Percentiles rank a stretch among this genome's conserved stretches.
Evolutionary conservation across 2,113 vertebrate genomes (phyloP).

Genomic region (Cisticola juncidis): DNA sequence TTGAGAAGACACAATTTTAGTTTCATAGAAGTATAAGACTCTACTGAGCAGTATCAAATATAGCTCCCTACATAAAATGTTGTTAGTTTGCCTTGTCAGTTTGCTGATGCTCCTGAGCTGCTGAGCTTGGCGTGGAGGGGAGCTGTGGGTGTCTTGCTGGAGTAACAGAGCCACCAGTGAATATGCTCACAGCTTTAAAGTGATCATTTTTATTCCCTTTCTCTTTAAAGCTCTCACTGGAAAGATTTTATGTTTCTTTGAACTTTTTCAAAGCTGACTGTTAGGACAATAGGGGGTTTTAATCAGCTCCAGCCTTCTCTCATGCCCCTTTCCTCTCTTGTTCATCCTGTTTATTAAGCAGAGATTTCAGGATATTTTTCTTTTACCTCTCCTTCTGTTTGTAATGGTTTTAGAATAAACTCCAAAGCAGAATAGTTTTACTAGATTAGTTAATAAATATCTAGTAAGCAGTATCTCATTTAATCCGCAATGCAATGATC

Average conservation of each 20-base stretch:
- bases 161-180: background rate
- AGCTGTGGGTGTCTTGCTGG: slow-evolving; percentile 9
- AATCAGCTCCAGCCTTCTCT: background rate
- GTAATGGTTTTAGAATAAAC: background rate
- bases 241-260: background rate
- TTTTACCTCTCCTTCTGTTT: background rate
- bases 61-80: background rate
- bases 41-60: background rate
- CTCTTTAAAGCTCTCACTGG: background rate
- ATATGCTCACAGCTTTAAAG: slow-evolving; percentile 18
- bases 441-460: background rate
- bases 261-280: background rate
- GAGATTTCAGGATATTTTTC: slow-evolving; percentile 1
- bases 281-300: background rate
- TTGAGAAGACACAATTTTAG: background rate
- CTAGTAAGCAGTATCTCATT: background rate
- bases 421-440: background rate
- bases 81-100: slow-evolving; percentile 24
- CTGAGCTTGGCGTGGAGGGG: background rate
- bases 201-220: background rate
- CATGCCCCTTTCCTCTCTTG: background rate
- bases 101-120: background rate
- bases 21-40: background rate
- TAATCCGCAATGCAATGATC: background rate
- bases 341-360: background rate